Conservation (phyloP, 1,140 invertebrate species). For the Drosophila elegans region DNA sequence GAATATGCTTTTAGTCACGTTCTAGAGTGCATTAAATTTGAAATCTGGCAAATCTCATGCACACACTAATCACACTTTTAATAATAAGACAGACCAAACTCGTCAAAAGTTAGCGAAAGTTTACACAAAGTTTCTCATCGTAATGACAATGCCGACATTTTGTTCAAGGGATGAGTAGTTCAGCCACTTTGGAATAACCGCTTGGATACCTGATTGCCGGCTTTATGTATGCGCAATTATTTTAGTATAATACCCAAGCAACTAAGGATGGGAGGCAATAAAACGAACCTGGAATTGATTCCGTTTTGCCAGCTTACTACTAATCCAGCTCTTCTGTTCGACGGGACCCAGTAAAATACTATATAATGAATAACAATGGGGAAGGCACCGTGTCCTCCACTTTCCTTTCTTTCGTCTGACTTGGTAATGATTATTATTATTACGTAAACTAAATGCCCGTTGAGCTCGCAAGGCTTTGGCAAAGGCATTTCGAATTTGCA, state of each 20-base stretch:
- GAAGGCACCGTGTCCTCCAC: not conserved
- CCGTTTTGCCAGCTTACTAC: constrained; percentile 6
- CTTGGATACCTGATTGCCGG: constrained; percentile 8
- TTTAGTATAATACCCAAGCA: constrained; percentile 6
- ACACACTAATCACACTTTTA: constrained; percentile 13
- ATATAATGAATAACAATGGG: constrained; percentile 18
- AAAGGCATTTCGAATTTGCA: constrained; percentile 67
- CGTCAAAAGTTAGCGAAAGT: constrained; percentile 8
- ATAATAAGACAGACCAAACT: constrained; percentile 20
- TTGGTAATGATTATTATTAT: constrained; percentile 63
- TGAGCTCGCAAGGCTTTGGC: constrained; percentile 47
- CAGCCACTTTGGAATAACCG: not conserved
- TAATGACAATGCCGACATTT: constrained; percentile 37
- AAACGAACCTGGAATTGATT: constrained; percentile 4
- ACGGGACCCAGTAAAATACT: not conserved
- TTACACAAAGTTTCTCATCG: constrained; percentile 7
- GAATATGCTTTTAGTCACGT: constrained; percentile 42
- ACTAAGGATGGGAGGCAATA: not conserved
- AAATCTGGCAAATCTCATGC: not conserved
- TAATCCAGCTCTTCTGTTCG: constrained; percentile 23
- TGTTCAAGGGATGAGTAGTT: too few species aligned
- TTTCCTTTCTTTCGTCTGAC: not conserved
- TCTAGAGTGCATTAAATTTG: constrained; percentile 28
- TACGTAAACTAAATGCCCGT: constrained; percentile 66
- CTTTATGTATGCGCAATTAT: constrained; percentile 27